Evolutionary conservation across 2,888 invertebrate species (phyloP).

Genomic region (Syrphus vitripennis): DNA sequence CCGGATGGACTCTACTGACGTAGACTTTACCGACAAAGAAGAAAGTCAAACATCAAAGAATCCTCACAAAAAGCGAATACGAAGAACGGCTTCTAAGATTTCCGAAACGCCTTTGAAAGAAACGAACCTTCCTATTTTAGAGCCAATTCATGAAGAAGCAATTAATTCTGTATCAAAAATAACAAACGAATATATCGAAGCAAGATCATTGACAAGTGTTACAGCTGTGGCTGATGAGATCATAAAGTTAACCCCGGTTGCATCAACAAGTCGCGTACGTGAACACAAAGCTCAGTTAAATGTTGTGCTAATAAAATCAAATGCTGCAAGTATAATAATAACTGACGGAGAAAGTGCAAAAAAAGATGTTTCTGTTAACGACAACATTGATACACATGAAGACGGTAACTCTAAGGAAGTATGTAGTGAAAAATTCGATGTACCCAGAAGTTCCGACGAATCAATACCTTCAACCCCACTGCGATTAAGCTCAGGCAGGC

Average conservation of each 20-base stretch:
- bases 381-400: not conserved
- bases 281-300: conserved; percentile 24
- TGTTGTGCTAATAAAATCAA: conserved; percentile 14
- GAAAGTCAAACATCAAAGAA: not conserved
- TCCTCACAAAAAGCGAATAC: not conserved
- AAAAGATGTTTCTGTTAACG: not conserved
- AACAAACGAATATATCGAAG: not conserved
- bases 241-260: not conserved
- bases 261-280: conserved; percentile 4
- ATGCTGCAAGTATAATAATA: not conserved
- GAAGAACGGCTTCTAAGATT: not conserved
- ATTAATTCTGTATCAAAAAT: not conserved
- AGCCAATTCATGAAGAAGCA: conserved; percentile 26
- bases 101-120: not conserved
- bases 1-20: not conserved
- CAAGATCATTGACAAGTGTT: not conserved
- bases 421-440: not conserved
- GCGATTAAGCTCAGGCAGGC: not conserved
- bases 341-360: not conserved
- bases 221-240: conserved; percentile 25
- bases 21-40: not conserved
- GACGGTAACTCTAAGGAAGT: not conserved
- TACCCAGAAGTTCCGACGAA: not conserved
- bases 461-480: conserved; percentile 12
- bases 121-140: not conserved